Conservation (phyloP, 1,140 invertebrate species). For the Magallana angulata region DNA sequence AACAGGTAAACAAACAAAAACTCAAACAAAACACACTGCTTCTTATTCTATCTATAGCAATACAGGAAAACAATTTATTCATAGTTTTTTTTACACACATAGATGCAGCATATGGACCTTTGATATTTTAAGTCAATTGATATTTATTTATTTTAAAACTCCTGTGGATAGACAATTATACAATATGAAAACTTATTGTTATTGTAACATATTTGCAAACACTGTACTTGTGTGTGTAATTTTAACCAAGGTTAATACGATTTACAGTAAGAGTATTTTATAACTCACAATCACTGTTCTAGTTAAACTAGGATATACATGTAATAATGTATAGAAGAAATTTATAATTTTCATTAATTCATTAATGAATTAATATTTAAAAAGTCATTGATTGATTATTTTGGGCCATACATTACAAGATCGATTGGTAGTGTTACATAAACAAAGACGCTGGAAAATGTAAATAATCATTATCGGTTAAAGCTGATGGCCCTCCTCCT, state of each 20-base stretch:
- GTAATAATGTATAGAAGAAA: too few relatives aligned
- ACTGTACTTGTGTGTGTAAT: too few relatives aligned
- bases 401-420: not conserved
- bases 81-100: not conserved
- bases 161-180: not conserved
- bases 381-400: not conserved
- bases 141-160: not conserved
- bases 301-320: too few relatives aligned
- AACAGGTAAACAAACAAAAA: not conserved
- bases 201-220: not conserved
- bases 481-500: not conserved
- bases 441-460: too few relatives aligned
- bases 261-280: too few relatives aligned
- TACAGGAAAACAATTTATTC: not conserved
- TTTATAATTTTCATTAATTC: too few relatives aligned
- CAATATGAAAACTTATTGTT: not conserved
- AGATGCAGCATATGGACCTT: too few relatives aligned
- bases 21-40: not conserved
- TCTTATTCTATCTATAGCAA: not conserved
- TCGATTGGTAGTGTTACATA: not conserved
- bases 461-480: not conserved
- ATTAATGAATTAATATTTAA: not conserved
- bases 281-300: too few relatives aligned
- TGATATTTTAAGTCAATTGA: too few relatives aligned
- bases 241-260: too few relatives aligned